Evolutionary conservation across 2,888 invertebrate species (phyloP), one percentile per base, ranked within the genome.

Genomic region (Heteromyza rotundicornis): DNA sequence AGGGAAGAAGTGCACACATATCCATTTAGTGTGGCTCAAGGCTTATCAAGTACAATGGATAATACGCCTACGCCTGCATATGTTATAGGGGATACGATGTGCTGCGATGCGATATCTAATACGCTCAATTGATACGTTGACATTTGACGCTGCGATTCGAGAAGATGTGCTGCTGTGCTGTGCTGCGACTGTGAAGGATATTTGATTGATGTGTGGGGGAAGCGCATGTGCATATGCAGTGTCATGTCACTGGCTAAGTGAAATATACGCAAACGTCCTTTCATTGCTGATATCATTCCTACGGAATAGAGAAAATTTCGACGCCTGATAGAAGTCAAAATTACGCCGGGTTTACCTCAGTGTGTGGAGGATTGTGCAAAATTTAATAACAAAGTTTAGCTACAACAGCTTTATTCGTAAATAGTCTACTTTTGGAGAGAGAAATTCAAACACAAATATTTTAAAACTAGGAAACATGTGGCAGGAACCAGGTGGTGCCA

Each of bases 201-300:
- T 75, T 75, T 75, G 75, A 75, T 75, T 72, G 75, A 76, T 75
- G 75, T 35, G 49, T 54, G 60, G 53, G 16, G 14, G 22, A 16
- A 14, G 19, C 51, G 20, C 10, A 14, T 51, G 51, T 23, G 68
- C 61, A 71, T 73, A 66, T 65, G 40, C 35, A 35, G 16, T 57
- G 44, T 35, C 20, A 36, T 27, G n/a, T 16, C 5, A 12, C 66
- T 72, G n/a, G n/a, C n/a, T n/a, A 64, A 67, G 64, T 66, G 72
- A 64, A 64, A 72, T 32, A 32, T 32, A 12, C n/a, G n/a, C n/a
- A n/a, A n/a, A 32, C 32, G 32, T 32, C 32, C 5, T 32, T 32
- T 32, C 7, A 8, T 8, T 32, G 32, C 32, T 12, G 32, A 8
- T 32, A 12, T 12, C 32, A 12, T 32, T n/a, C n/a, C n/a, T n/a